Evolutionary conservation across 2,113 vertebrate species (phyloP).

Genomic region (Rhinichthys klamathensis): DNA sequence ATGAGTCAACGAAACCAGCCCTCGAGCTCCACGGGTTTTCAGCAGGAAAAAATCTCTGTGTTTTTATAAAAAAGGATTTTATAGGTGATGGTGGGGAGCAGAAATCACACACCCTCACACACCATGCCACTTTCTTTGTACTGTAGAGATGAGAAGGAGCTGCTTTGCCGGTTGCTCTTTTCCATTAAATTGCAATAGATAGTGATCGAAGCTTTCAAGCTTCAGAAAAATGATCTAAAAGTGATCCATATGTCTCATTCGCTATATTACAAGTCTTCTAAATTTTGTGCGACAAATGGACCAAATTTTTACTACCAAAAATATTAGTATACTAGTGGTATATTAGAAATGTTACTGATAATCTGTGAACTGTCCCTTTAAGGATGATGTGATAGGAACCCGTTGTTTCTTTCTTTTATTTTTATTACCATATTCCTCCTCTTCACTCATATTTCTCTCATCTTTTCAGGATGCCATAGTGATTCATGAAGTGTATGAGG

Average conservation of each 20-base stretch:
- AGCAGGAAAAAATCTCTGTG: slow-evolving; percentile 18
- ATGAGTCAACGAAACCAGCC: slow-evolving; percentile 31
- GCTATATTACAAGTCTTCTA: neutral
- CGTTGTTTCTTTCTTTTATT: neutral
- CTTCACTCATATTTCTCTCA: neutral
- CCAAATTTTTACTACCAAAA: neutral
- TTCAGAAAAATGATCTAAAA: neutral
- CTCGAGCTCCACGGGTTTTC: neutral
- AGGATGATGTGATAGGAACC: neutral
- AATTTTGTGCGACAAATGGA: neutral
- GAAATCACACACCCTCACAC: neutral
- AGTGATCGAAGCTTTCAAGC: neutral
- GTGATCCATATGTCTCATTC: neutral
- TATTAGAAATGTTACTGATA: neutral
- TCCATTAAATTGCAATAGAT: neutral
- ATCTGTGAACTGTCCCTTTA: neutral
- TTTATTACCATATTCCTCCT: neutral
- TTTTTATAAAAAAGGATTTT: slow-evolving; percentile 23
- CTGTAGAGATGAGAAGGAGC: neutral
- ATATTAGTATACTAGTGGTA: neutral
- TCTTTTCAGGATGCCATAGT: slow-evolving; percentile 88
- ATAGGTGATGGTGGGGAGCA: neutral
- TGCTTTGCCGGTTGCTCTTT: neutral
- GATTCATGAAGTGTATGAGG: slow-evolving; percentile 98
- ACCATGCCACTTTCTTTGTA: neutral